Evolutionary conservation across 2,888 invertebrate species (phyloP).

Genomic region (Stegana nigrithorax): DNA sequence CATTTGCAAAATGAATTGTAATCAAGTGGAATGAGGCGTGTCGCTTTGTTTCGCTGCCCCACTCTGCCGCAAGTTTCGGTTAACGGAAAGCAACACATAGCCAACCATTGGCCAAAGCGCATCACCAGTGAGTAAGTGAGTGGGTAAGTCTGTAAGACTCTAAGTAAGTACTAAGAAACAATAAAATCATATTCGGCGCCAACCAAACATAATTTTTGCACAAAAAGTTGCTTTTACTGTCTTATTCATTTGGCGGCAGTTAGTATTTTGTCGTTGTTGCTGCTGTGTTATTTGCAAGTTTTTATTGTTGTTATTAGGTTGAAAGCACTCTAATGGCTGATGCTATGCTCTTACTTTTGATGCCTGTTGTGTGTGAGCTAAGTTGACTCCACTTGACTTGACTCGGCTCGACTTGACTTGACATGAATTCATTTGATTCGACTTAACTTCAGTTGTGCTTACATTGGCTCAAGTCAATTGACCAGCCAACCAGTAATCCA

Average conservation of each 20-base stretch:
- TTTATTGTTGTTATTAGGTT: constrained; percentile 59
- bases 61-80: constrained; percentile 34
- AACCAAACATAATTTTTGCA: constrained; percentile 56
- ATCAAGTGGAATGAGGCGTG: constrained; percentile 46
- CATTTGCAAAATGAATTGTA: constrained; percentile 64
- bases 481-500: not conserved
- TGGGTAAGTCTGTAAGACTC: too few relatives aligned
- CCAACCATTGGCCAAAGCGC: constrained; percentile 13
- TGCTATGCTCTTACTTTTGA: constrained; percentile 32
- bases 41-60: constrained; percentile 25
- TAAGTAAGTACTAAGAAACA: constrained; percentile 33
- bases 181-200: constrained; percentile 67
- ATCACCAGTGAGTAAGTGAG: too few relatives aligned
- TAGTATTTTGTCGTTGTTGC: constrained; percentile 26
- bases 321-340: constrained; percentile 53
- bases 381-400: too few relatives aligned
- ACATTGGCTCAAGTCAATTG: too few relatives aligned
- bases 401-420: not conserved
- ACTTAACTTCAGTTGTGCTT: not conserved
- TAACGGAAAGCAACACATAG: constrained; percentile 33
- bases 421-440: not conserved
- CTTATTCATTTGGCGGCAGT: constrained; percentile 28
- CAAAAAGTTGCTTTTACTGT: constrained; percentile 50
- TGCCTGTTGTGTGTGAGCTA: not conserved
- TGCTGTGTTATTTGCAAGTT: constrained; percentile 39